phyloP scores from a whole-genome alignment of 2,888 invertebrate species.

The Tuberolachnus salignus region DNA sequence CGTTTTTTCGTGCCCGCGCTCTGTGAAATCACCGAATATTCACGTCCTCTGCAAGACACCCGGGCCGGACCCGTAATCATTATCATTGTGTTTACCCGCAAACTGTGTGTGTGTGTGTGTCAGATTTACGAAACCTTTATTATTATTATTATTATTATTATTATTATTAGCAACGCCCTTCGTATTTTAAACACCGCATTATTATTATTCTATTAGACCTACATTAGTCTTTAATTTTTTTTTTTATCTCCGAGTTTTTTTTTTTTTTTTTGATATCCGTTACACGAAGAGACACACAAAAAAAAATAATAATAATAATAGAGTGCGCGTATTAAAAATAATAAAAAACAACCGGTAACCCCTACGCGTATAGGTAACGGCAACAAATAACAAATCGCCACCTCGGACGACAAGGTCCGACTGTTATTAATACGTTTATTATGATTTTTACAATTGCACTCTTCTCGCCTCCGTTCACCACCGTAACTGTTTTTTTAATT shows the following conservation, averaged over 20 bases:
- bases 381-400: slow-evolving; percentile 28
- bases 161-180: slow-evolving; percentile 8
- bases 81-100: slow-evolving; percentile 21
- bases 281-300: neutral
- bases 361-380: neutral
- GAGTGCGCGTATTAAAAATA: neutral
- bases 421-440: too few relatives aligned
- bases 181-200: slow-evolving; percentile 24
- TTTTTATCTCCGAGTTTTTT: too few relatives aligned
- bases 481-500: too few relatives aligned
- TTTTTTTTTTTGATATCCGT: neutral
- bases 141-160: neutral
- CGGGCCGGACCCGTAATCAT: neutral
- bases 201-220: slow-evolving; percentile 44
- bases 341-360: slow-evolving; percentile 8
- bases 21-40: slow-evolving; percentile 16
- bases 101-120: neutral
- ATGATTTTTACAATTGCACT: too few relatives aligned
- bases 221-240: slow-evolving; percentile 3
- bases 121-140: neutral
- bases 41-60: slow-evolving; percentile 6
- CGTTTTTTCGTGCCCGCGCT: neutral
- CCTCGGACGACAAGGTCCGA: slow-evolving; percentile 22
- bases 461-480: too few relatives aligned
- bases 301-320: slow-evolving; percentile 1